Conservation (phyloP, 2,888 invertebrate genomes). For the Ophion slaviceki region DNA sequence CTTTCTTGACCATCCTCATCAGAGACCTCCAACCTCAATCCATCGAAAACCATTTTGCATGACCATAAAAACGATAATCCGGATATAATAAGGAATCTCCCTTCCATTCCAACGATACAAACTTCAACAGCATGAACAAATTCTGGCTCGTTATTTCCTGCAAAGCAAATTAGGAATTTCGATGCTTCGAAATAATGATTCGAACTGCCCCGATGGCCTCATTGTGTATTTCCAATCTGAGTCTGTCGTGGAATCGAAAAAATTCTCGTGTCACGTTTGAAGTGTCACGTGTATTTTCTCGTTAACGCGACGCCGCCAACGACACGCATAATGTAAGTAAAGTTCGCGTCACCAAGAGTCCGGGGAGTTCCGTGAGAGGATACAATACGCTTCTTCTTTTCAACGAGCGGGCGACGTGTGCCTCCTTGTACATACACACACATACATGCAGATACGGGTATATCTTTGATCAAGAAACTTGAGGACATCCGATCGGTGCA, state of each 20-base stretch:
- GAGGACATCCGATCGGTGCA: conserved; percentile 50
- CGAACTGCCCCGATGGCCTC: no score
- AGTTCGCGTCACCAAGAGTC: conserved; percentile 25
- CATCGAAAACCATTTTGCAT: no score
- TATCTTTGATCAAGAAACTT: conserved; percentile 36
- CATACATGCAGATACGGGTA: neutral
- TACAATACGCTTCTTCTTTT: conserved; percentile 29
- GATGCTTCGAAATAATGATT: no score
- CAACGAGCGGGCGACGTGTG: conserved; percentile 48
- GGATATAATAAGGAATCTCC: no score
- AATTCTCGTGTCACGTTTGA: neutral
- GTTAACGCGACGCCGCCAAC: conserved; percentile 16
- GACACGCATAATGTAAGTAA: conserved; percentile 29
- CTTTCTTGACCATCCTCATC: no score
- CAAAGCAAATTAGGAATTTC: no score
- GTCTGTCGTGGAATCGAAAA: neutral
- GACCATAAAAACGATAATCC: no score
- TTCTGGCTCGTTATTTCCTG: no score
- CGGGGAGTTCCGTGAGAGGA: conserved; percentile 45
- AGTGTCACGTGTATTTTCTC: neutral
- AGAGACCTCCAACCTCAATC: no score
- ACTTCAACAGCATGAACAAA: no score
- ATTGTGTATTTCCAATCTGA: no score
- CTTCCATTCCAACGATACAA: no score
- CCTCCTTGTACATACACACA: neutral